A percentile compares a stretch with the other conserved stretches of the same genome.
Evolutionary conservation across 2,113 vertebrate genomes (phyloP).

Genomic region (Marcusenius ussheri): DNA sequence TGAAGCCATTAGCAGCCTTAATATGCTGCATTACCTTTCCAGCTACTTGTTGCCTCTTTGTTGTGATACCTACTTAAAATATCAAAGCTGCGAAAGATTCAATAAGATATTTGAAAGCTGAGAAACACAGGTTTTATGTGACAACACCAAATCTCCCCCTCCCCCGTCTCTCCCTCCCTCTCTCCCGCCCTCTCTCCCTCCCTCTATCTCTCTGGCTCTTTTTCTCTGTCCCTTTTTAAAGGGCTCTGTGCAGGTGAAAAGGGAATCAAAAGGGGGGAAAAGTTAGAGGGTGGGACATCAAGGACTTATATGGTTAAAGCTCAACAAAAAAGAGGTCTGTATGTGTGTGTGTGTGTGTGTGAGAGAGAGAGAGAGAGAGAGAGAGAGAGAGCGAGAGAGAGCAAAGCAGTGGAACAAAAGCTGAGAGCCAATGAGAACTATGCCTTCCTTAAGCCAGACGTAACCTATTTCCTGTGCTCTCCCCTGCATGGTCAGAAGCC

Average conservation of each 20-base stretch:
- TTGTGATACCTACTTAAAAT: conserved; percentile 84
- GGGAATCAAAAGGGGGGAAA: conserved; percentile 49
- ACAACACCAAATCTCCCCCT: conserved; percentile 65
- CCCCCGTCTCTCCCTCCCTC: conserved; percentile 37
- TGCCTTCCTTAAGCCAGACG: conserved; percentile 49
- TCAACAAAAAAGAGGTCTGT: conserved; percentile 62
- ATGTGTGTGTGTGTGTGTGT: conserved; percentile 24
- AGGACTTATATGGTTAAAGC: conserved; percentile 45
- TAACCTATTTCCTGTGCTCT: conserved; percentile 12
- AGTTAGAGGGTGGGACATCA: conserved; percentile 55
- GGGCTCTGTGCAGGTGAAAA: conserved; percentile 55
- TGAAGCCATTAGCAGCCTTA: conserved; percentile 58
- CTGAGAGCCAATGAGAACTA: conserved; percentile 26
- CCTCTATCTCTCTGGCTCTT: conserved; percentile 11
- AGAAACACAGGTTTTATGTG: conserved; percentile 74
- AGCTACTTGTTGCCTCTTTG: conserved; percentile 69
- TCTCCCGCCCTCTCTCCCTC: conserved; percentile 4
- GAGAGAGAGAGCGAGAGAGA: conserved; percentile 38
- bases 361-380: too few relatives aligned
- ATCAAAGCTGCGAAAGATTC: conserved; percentile 78
- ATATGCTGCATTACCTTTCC: conserved; percentile 63
- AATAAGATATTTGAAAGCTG: conserved; percentile 86
- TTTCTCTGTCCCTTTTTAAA: conserved; percentile 32
- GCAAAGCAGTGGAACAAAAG: conserved; percentile 62
- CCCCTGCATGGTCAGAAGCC: background rate